Base-by-base conservation (phyloP, 2,797 vertebrate species). In the Delichon dasypus region DNA sequence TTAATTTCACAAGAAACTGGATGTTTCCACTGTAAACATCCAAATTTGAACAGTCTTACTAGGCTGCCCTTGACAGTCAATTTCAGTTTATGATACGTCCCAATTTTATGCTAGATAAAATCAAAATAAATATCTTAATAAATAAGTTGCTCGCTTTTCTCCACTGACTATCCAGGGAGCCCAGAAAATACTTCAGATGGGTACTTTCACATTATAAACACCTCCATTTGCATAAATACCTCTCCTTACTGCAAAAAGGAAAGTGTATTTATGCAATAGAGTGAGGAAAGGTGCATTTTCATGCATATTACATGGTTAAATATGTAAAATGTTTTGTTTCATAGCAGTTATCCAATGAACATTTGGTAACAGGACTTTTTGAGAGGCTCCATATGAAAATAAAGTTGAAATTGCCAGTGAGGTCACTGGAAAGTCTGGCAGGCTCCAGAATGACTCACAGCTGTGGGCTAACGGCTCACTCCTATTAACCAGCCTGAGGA, bases 371-470 rank as follows among this genome's bases (percentile, higher is more conserved):
- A 40, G 40, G 26, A 48, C 29, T 61, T 64, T 48, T 21, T n/a
- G 71, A 78, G 93, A 80, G 38, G 36, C 38, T 89, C 51, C 58
- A 48, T 11, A 48, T 4, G 29, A 82, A 90, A 93, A 88, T 47
- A 74, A 89, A 70, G 58, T 89, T 90, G 77, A 53, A 88, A 95
- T 48, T 95, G 68, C 47, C 89, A 95, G 68, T 72, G 82, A 73
- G 30, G 44, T 85, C 78, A 85, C 29, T 91, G 91, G 90, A 94
- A 97, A 88, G 48, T 79, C 66, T 90, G 89, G 64, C 58, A 68
- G 80, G 67, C 71, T 97, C 62, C 50, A 91, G 74, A 95, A 67
- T 91, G 87, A 96, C 64, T 94, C 85, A 91, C 3, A 62, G 83
- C 92, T 40, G 36, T 2, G 45, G 95, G 70, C 66, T 95, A 90